Base-by-base conservation (phyloP, 2,797 vertebrate genomes). In the Gymnodraco acuticeps region DNA sequence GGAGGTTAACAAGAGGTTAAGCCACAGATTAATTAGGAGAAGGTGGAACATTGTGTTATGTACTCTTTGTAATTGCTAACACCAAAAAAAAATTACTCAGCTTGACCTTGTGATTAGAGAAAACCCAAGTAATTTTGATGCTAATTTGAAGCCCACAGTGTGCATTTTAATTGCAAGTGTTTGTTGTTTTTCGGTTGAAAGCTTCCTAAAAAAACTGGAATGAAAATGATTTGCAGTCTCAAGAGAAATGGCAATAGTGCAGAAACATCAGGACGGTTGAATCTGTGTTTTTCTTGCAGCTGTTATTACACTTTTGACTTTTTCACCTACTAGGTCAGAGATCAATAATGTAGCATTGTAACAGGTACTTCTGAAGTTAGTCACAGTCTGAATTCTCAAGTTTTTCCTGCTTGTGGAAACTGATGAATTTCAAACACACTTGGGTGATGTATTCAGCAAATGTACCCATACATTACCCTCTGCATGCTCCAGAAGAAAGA, bases 401-500 rank as follows among this genome's bases (percentile, higher is more conserved):
- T 58, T 74, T 73, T 60, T 76, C 58, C 75, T 45, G 12, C 59
- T 70, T 52, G 12, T 41, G 58, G 60, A 27, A 23, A 71, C 47
- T 31, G 60, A 78, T 82, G 78, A 84, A 85, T 84, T 83, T 82
- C 45, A 81, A 81, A 80, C 23, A 60, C 60, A 58, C 73, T 41
- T 1, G 10, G 31, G 16, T 66, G 64, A 74, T 75, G 50, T 67
- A 71, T 84, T 70, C 58, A 46, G 56, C 59, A 75, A 52, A 73
- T 73, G 16, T 63, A 86, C 19, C 67, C 77, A 78, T 81, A 80
- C 62, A 78, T 90, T 79, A 82, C 69, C 75, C 65, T 70, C 54
- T 42, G 17, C 52, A 54, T 68, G 61, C 59, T 74, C 46, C 33
- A 17, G 23, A 73, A 70, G 51, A 59, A 46, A 48, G 54, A 64